These are phyloP conservation scores for Lithophane semibrunnea DNA, from an alignment of 2,888 invertebrate genomes.

Conservation along the genomic window DNA sequence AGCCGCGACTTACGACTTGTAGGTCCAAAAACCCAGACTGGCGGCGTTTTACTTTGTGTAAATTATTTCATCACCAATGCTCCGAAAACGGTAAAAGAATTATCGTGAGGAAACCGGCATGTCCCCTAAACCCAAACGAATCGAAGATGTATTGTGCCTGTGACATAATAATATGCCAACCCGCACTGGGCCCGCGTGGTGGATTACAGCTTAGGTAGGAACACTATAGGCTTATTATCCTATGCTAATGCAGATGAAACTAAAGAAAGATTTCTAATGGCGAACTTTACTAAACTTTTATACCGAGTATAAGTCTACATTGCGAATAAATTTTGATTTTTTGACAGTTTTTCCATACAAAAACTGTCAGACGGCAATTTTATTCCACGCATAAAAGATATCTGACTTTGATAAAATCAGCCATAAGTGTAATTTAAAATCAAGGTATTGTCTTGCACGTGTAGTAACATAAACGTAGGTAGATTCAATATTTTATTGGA, in stretches of 20 bases:
- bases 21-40: too few relatives aligned
- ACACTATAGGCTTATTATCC: neutral
- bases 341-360: too few relatives aligned
- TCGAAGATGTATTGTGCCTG: neutral
- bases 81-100: neutral
- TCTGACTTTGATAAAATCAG: too few relatives aligned
- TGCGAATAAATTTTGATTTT: too few relatives aligned
- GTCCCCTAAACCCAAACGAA: neutral
- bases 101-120: neutral
- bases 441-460: neutral
- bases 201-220: neutral
- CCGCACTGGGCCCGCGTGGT: neutral
- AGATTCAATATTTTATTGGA: neutral
- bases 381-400: too few relatives aligned
- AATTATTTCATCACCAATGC: neutral
- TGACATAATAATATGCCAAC: neutral
- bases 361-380: too few relatives aligned
- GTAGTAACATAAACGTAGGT: neutral
- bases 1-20: too few relatives aligned
- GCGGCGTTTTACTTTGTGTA: neutral
- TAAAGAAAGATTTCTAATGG: neutral
- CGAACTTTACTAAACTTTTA: too few relatives aligned
- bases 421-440: too few relatives aligned
- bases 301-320: too few relatives aligned
- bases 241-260: neutral